These are phyloP conservation scores for Saguinus midas DNA, from an alignment of 2,113 vertebrate genomes.

Conservation along the genomic window DNA sequence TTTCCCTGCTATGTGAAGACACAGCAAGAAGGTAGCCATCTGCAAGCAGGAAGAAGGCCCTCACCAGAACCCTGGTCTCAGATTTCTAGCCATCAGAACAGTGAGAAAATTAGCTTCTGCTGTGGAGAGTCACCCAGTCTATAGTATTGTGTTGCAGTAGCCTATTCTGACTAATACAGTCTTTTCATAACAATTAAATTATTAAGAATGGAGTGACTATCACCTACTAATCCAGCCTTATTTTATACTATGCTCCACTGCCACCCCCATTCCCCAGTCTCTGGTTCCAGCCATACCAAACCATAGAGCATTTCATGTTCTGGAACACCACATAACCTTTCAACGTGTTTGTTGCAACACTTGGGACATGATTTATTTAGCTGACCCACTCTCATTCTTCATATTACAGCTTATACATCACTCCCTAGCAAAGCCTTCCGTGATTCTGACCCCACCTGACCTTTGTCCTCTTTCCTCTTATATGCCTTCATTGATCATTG, in stretches of 20 bases:
- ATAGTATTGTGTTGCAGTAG: not conserved
- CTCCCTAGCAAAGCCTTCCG: not conserved
- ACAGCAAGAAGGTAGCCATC: not conserved
- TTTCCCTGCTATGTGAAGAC: not conserved
- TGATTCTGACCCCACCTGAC: not conserved
- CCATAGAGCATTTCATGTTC: not conserved
- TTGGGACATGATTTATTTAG: not conserved
- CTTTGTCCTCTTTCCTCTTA: not conserved
- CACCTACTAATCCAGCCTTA: not conserved
- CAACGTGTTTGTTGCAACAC: not conserved
- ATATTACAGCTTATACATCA: not conserved
- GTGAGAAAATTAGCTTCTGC: not conserved
- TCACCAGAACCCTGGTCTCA: not conserved
- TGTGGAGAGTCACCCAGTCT: not conserved
- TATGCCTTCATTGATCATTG: not conserved
- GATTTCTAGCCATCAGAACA: not conserved
- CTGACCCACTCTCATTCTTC: slow-evolving; percentile 2
- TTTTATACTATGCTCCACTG: not conserved
- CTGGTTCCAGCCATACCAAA: not conserved
- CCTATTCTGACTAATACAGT: not conserved
- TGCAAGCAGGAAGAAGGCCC: not conserved
- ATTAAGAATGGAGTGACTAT: not conserved
- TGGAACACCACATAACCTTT: not conserved
- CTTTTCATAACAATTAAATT: not conserved
- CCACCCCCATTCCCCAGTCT: not conserved